Evolutionary conservation across 2,797 vertebrate genomes (phyloP).

Genomic region (Danio tinwini): DNA sequence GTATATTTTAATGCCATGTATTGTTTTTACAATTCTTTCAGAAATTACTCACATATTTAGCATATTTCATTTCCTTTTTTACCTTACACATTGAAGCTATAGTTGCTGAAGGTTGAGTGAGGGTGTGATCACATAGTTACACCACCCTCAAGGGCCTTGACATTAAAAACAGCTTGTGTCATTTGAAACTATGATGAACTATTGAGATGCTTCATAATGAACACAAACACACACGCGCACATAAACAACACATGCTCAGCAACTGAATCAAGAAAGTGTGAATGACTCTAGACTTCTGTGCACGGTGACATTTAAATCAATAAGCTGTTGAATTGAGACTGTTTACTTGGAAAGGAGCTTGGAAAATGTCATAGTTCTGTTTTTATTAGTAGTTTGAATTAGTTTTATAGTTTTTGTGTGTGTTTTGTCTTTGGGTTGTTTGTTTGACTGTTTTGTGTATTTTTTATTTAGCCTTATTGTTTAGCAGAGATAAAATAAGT

Average conservation of each 20-base stretch:
- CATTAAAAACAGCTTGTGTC: slow-evolving; percentile 47
- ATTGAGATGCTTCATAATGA: slow-evolving; percentile 48
- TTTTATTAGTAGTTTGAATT: background rate
- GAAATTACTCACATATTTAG: background rate
- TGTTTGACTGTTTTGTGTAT: no score
- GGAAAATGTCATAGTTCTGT: background rate
- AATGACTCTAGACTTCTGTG: slow-evolving; percentile 12
- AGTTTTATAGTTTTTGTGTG: no score
- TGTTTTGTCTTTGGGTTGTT: no score
- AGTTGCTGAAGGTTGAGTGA: slow-evolving; percentile 50
- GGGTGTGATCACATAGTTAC: slow-evolving; percentile 34
- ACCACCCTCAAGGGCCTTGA: slow-evolving; percentile 31
- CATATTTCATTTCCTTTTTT: background rate
- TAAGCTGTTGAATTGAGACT: background rate
- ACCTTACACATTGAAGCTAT: slow-evolving; percentile 26
- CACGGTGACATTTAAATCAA: slow-evolving; percentile 9
- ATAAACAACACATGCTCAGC: slow-evolving; percentile 11
- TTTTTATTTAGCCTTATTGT: no score
- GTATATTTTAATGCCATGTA: background rate
- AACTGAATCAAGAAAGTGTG: slow-evolving; percentile 6
- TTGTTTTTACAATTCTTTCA: background rate
- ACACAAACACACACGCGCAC: slow-evolving; percentile 26
- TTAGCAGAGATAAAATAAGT: no score
- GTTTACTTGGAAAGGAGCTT: no score
- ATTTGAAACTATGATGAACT: slow-evolving; percentile 45